Conservation (phyloP, 2,888 invertebrate genomes). For the Aplocera efformata region DNA sequence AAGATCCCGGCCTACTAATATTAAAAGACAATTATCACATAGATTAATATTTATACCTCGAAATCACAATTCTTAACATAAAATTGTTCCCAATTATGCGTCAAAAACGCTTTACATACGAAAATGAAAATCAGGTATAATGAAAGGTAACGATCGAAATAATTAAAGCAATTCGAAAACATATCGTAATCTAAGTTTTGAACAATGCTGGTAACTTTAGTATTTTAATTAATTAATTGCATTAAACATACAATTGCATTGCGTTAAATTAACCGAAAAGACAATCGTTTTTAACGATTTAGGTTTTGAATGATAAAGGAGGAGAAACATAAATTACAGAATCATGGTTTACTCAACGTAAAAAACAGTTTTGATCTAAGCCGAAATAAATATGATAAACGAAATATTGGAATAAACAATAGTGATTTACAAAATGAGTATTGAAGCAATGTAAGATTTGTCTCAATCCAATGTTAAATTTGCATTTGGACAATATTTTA, state of each 20-base stretch:
- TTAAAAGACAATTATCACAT: slow-evolving; percentile 72
- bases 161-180: slow-evolving; percentile 69
- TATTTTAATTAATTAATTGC: slow-evolving; percentile 48
- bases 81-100: slow-evolving; percentile 74
- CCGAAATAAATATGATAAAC: background rate
- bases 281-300: no score
- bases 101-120: slow-evolving; percentile 63
- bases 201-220: slow-evolving; percentile 79
- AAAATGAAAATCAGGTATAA: slow-evolving; percentile 70
- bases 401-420: slow-evolving; percentile 2
- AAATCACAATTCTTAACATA: slow-evolving; percentile 76
- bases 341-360: no score
- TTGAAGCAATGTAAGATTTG: slow-evolving; percentile 18
- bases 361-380: no score
- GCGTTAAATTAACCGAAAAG: no score
- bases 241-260: slow-evolving; percentile 24
- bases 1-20: slow-evolving; percentile 57
- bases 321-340: no score
- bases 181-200: slow-evolving; percentile 64
- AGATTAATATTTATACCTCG: slow-evolving; percentile 68
- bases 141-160: slow-evolving; percentile 73
- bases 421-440: slow-evolving; percentile 30
- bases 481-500: slow-evolving; percentile 12
- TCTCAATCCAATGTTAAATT: background rate
- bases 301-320: no score